These are phyloP conservation scores for Propithecus deckenii DNA, from an alignment of 2,797 vertebrate genomes.

Conservation along the genomic window DNA sequence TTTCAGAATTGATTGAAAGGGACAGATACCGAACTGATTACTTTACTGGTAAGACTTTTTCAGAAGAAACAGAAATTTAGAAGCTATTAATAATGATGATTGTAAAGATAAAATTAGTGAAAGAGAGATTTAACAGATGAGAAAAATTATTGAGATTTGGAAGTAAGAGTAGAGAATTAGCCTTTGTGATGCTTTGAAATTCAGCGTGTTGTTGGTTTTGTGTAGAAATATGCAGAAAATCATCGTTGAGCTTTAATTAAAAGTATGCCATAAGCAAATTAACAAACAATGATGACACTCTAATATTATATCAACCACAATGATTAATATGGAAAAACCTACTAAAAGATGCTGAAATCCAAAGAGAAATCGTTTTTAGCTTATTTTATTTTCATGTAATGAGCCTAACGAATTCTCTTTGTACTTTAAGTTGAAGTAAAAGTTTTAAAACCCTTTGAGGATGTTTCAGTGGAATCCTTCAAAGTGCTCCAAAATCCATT, in stretches of 20 bases:
- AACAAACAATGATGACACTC: neutral
- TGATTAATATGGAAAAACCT: neutral
- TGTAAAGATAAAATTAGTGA: neutral
- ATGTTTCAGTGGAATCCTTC: constrained; percentile 6
- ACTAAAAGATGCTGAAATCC: neutral
- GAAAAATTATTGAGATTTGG: neutral
- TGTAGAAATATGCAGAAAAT: neutral
- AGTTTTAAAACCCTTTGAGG: neutral
- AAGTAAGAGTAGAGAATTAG: neutral
- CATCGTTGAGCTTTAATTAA: neutral
- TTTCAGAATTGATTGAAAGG: neutral
- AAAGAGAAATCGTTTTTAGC: neutral
- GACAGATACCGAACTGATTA: neutral
- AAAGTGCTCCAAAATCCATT: constrained; percentile 14
- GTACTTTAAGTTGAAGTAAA: constrained; percentile 40
- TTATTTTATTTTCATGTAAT: constrained; percentile 26
- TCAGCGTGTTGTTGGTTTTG: neutral
- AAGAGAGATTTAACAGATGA: neutral
- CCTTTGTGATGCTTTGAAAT: neutral
- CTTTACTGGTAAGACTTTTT: neutral
- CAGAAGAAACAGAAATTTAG: neutral
- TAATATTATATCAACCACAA: neutral
- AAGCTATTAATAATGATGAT: neutral
- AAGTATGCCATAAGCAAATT: neutral
- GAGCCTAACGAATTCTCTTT: neutral